A percentile compares a stretch with the other conserved stretches of the same genome.
Conservation (phyloP, 92 coral and sea anemone genomes). For the Phymanthus crucifer region DNA sequence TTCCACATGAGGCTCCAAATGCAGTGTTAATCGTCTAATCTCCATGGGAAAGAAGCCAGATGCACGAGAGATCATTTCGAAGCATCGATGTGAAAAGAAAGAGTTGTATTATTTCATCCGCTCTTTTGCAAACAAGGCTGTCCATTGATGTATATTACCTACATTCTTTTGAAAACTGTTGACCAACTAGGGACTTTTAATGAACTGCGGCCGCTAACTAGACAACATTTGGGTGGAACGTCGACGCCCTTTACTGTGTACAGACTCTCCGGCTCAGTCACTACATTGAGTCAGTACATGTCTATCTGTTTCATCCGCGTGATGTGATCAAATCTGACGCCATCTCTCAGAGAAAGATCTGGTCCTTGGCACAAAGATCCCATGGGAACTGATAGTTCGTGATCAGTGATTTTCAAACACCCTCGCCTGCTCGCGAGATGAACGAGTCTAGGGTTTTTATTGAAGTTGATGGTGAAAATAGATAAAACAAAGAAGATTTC, state of each 20-base stretch:
- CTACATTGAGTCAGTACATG: not conserved
- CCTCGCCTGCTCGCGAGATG: not conserved
- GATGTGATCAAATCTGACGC: slow-evolving; percentile 14
- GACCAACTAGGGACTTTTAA: slow-evolving; percentile 25
- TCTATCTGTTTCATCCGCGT: slow-evolving; percentile 1
- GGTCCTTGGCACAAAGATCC: slow-evolving; percentile 13
- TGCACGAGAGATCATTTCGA: slow-evolving; percentile 28
- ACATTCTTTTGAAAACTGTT: slow-evolving; percentile 42
- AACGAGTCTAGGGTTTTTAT: not conserved
- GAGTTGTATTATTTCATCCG: slow-evolving; percentile 42
- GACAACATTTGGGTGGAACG: slow-evolving; percentile 8
- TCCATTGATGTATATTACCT: slow-evolving; percentile 29
- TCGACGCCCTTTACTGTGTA: not conserved
- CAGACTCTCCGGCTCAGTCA: not conserved
- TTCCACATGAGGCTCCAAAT: slow-evolving; percentile 11
- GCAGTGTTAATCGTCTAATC: slow-evolving; percentile 28
- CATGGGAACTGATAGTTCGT: slow-evolving; percentile 25
- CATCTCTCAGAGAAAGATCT: slow-evolving; percentile 34
- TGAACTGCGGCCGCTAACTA: slow-evolving; percentile 31
- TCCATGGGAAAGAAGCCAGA: slow-evolving; percentile 45
- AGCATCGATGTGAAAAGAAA: slow-evolving; percentile 37
- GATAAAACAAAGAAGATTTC: not conserved
- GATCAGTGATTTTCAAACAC: not conserved
- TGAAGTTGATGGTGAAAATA: not conserved
- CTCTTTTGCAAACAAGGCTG: slow-evolving; percentile 42